A percentile compares a stretch with the other conserved stretches of the same genome.
phyloP scores from a whole-genome alignment of 2,113 vertebrate genomes.

The Perognathus longimembris region DNA sequence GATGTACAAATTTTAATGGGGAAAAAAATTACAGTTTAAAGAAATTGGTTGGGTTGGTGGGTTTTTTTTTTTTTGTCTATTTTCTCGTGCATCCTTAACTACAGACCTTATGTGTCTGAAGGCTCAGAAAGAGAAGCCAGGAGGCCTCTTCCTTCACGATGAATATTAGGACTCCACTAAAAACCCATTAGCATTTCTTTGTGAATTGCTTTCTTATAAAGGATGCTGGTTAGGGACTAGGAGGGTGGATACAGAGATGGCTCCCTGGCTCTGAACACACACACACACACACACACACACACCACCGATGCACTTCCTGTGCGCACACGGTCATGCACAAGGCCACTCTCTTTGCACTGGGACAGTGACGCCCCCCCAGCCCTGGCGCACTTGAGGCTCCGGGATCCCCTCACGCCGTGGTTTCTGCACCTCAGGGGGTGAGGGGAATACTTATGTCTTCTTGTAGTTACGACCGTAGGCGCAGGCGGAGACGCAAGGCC shows the following conservation, averaged over 20 bases:
- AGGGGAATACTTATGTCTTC: conserved; percentile 52
- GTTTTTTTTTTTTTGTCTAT: neutral
- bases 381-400: neutral
- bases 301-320: conserved; percentile 57
- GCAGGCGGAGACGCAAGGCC: neutral
- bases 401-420: conserved; percentile 46
- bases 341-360: neutral
- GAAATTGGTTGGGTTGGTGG: neutral
- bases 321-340: neutral
- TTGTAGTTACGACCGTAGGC: conserved; percentile 51
- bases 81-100: neutral
- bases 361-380: too few species aligned
- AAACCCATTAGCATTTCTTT: neutral
- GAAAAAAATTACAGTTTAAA: neutral
- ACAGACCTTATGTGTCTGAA: neutral
- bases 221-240: neutral
- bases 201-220: too few species aligned
- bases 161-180: neutral
- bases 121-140: too few species aligned
- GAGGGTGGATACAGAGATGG: neutral
- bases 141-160: neutral
- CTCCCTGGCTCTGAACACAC: neutral
- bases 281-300: too few species aligned
- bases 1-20: neutral
- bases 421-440: conserved; percentile 79